These are phyloP conservation scores for Magallana nippona DNA, from an alignment of 2,888 invertebrate species.

Conservation along the genomic window DNA sequence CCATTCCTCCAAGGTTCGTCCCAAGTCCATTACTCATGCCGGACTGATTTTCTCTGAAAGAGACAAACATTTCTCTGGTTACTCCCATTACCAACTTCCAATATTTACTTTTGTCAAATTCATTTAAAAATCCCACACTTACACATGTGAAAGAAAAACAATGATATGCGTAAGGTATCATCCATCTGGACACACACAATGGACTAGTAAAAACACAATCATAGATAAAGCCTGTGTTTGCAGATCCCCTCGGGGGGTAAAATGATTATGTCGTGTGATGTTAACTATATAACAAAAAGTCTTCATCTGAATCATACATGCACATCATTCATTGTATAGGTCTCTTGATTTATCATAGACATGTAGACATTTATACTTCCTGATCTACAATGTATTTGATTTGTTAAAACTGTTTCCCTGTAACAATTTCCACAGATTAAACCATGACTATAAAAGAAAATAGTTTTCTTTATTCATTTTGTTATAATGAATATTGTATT, in stretches of 20 bases:
- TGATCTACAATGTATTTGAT: neutral
- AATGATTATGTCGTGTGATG: neutral
- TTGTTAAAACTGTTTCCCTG: neutral
- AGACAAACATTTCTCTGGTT: neutral
- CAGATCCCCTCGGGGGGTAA: neutral
- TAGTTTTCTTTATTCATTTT: too few relatives aligned
- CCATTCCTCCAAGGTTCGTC: conserved; percentile 47
- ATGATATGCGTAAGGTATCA: neutral
- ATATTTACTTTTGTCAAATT: neutral
- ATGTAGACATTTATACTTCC: neutral
- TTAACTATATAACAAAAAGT: neutral
- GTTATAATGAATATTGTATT: too few relatives aligned
- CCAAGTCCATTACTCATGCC: conserved; percentile 39
- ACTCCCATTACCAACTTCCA: neutral
- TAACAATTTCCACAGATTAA: neutral
- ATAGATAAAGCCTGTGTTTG: neutral
- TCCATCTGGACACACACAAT: conserved; percentile 8
- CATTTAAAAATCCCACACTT: conserved; percentile 11
- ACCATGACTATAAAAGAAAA: neutral
- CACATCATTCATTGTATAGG: neutral
- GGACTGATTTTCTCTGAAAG: conserved; percentile 4
- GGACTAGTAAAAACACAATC: conserved; percentile 15
- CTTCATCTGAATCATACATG: neutral
- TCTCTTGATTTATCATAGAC: neutral
- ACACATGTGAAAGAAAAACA: conserved; percentile 10